Percentiles rank a stretch among this genome's conserved stretches.
These are phyloP conservation scores for Xanthorhoe spadicearia DNA, from an alignment of 2,888 invertebrate species.

Conservation along the genomic window DNA sequence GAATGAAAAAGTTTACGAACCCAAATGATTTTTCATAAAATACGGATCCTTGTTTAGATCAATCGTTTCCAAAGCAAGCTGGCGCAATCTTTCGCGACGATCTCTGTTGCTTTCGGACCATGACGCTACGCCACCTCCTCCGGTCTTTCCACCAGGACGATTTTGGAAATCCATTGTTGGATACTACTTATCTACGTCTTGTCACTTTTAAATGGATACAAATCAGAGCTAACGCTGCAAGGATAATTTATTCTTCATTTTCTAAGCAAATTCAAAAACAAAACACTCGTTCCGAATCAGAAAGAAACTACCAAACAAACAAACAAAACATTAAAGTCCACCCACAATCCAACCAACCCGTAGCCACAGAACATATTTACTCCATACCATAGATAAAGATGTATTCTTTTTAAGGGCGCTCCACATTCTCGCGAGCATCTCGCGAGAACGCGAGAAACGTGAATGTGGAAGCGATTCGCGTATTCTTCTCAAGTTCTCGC, in stretches of 20 bases:
- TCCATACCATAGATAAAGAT: too few species aligned
- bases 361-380: too few species aligned
- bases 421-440: too few species aligned
- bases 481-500: too few species aligned
- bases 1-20: constrained; percentile 64
- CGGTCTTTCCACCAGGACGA: constrained; percentile 99
- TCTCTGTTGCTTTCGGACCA: constrained; percentile 99
- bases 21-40: constrained; percentile 99
- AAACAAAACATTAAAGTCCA: too few species aligned
- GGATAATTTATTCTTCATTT: neutral
- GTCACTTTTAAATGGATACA: neutral
- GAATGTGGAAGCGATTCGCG: too few species aligned
- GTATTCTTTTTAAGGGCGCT: too few species aligned
- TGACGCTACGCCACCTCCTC: constrained; percentile 99
- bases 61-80: constrained; percentile 98
- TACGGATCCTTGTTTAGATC: constrained; percentile 99
- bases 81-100: constrained; percentile 96
- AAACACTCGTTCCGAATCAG: neutral
- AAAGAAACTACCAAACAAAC: too few species aligned
- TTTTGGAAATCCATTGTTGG: constrained; percentile 98
- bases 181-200: neutral
- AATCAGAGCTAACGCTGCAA: neutral
- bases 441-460: too few species aligned
- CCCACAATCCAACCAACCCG: too few species aligned
- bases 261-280: neutral